Conservation (phyloP, 2,113 vertebrate species). For the Myrmecophaga tridactyla region DNA sequence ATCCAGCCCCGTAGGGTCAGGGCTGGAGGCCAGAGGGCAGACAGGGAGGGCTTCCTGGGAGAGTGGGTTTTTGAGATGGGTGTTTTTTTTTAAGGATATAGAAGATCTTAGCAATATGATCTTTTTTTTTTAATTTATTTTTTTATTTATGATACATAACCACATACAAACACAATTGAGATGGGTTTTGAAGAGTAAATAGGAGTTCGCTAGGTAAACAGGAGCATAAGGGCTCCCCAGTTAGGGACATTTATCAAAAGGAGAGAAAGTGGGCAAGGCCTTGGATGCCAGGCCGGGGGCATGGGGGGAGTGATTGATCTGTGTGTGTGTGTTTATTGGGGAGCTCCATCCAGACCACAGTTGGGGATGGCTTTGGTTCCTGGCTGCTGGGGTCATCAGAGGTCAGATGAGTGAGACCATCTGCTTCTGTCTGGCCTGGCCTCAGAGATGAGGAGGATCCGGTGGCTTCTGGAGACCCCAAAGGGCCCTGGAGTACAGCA, state of each 20-base stretch:
- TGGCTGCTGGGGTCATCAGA: not conserved
- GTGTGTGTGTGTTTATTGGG: not conserved
- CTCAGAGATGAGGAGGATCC: not conserved
- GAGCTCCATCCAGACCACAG: not conserved
- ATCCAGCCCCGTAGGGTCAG: not conserved
- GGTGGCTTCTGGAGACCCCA: not conserved
- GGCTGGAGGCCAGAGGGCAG: not conserved
- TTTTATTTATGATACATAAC: too few species aligned
- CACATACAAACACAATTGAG: too few species aligned
- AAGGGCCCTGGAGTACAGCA: not conserved
- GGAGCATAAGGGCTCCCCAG: not conserved
- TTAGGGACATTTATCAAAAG: not conserved
- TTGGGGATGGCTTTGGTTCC: not conserved
- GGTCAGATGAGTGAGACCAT: not conserved
- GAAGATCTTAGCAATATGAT: too few species aligned
- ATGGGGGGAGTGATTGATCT: not conserved
- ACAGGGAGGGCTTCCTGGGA: not conserved
- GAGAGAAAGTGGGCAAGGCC: not conserved
- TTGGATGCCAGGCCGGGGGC: not conserved
- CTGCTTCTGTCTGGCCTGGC: not conserved
- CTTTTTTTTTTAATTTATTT: too few species aligned
- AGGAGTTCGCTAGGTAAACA: not conserved
- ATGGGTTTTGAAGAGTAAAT: constrained; percentile 19
- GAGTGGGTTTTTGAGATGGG: not conserved
- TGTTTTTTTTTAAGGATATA: too few species aligned